Conservation (phyloP, 92 coral and sea anemone genomes). For the Phenganax stokvisi region DNA sequence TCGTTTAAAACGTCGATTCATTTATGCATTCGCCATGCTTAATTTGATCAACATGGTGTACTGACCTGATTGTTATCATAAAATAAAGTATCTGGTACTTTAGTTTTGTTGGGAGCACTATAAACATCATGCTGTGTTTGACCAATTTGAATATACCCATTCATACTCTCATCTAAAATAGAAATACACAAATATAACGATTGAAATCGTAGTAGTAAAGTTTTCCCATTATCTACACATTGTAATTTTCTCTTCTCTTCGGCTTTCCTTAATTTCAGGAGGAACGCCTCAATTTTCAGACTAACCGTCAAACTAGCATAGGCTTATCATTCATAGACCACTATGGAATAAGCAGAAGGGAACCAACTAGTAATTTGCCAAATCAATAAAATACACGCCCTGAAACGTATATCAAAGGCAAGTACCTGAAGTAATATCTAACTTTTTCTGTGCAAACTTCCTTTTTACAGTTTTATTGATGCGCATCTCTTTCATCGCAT, state of each 20-base stretch:
- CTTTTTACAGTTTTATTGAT: slow-evolving; percentile 32
- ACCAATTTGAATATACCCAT: slow-evolving; percentile 69
- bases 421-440: slow-evolving; percentile 7
- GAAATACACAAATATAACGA: neutral
- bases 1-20: no score
- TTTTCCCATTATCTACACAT: neutral
- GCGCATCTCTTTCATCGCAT: slow-evolving; percentile 57
- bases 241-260: neutral
- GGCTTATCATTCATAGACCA: no score
- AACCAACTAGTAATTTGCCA: no score
- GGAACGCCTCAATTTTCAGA: no score
- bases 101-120: slow-evolving; percentile 82
- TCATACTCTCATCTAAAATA: slow-evolving; percentile 62
- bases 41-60: no score
- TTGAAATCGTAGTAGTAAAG: neutral
- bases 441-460: neutral
- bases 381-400: no score
- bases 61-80: slow-evolving; percentile 86
- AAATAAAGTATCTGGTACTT: slow-evolving; percentile 88
- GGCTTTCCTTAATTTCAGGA: no score
- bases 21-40: no score
- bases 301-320: no score
- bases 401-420: neutral
- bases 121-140: slow-evolving; percentile 66
- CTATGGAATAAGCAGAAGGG: no score